Percentiles rank a stretch among this genome's conserved stretches.
These are phyloP conservation scores for Leptonema lineaticorne DNA, from an alignment of 1,140 invertebrate genomes.

Conservation along the genomic window DNA sequence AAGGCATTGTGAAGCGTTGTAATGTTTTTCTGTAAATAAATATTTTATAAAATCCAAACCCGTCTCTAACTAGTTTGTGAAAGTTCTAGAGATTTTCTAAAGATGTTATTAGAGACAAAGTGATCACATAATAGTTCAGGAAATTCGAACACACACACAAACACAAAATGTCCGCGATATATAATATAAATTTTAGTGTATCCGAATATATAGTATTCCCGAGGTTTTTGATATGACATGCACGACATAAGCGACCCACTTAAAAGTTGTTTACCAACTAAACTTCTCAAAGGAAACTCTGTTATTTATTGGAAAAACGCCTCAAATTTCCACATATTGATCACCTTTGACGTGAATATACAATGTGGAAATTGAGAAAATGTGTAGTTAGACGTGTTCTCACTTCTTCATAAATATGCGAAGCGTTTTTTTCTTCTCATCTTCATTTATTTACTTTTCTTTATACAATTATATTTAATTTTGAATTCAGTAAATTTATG, in stretches of 20 bases:
- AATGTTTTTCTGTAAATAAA: background rate
- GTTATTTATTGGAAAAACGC: conserved; percentile 7
- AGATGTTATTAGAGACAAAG: background rate
- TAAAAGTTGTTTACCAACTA: conserved; percentile 5
- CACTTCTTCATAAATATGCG: too few relatives aligned
- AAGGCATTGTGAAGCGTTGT: too few relatives aligned
- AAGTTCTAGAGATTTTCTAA: background rate
- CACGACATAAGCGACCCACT: conserved; percentile 11
- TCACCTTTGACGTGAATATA: background rate
- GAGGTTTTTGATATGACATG: conserved; percentile 8
- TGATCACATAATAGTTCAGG: background rate
- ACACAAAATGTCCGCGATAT: background rate
- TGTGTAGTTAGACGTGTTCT: too few relatives aligned
- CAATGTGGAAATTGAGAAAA: too few relatives aligned
- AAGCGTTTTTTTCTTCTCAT: too few relatives aligned
- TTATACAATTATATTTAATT: too few relatives aligned
- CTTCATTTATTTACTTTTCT: too few relatives aligned
- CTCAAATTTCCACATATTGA: background rate
- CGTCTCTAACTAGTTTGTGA: background rate
- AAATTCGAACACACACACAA: background rate
- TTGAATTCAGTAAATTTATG: too few relatives aligned
- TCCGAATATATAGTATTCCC: background rate
- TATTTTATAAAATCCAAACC: background rate
- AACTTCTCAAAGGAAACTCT: conserved; percentile 13
- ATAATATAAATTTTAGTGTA: background rate